phyloP scores from a whole-genome alignment of 2,797 vertebrate genomes.

The Ambastaia sidthimunki region DNA sequence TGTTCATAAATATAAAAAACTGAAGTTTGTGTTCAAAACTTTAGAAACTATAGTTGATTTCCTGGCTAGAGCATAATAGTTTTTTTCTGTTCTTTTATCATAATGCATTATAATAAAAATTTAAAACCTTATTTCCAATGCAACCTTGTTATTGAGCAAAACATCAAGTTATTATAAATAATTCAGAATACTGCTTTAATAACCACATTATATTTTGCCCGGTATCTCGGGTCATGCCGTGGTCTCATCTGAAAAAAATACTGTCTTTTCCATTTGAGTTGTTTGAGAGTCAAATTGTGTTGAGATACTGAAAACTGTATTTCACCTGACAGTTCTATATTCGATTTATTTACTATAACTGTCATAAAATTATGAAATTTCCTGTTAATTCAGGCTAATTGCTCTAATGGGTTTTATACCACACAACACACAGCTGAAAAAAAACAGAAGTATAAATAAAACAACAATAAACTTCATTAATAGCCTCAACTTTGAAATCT shows the following conservation, averaged over 20 bases:
- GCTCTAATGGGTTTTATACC: neutral
- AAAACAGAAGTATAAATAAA: neutral
- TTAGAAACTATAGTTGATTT: neutral
- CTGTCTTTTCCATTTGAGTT: conserved; percentile 15
- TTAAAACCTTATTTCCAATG: conserved; percentile 57
- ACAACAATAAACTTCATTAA: neutral
- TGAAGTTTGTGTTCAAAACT: neutral
- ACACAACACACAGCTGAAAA: neutral
- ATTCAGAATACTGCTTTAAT: conserved; percentile 62
- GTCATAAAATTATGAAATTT: neutral
- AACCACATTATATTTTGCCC: conserved; percentile 54
- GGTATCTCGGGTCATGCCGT: conserved; percentile 32
- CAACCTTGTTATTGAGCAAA: conserved; percentile 61
- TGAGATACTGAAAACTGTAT: conserved; percentile 38
- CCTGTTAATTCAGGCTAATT: neutral
- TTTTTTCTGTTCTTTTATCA: conserved; percentile 54
- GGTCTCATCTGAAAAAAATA: conserved; percentile 26
- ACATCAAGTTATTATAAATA: conserved; percentile 62
- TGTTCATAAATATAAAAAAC: neutral
- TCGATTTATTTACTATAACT: neutral
- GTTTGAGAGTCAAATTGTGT: conserved; percentile 32
- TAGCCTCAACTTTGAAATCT: neutral
- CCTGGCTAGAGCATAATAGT: conserved; percentile 46
- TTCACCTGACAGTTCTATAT: conserved; percentile 12
- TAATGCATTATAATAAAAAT: conserved; percentile 60